Conservation (phyloP, 2,888 invertebrate species). For the Drosophila mercatorum region DNA sequence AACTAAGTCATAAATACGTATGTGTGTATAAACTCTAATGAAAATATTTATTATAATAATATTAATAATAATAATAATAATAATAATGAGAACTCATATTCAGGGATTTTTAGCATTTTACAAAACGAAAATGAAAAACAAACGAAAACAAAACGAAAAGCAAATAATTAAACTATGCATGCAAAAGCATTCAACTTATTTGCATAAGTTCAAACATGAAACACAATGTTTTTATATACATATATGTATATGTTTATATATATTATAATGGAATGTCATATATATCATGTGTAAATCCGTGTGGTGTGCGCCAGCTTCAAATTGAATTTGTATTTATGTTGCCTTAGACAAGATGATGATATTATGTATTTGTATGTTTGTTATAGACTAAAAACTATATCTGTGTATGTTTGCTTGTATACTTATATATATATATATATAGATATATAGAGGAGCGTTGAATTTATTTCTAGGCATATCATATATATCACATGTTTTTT, state of each 20-base stretch:
- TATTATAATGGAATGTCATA: slow-evolving; percentile 20
- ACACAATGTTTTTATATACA: slow-evolving; percentile 59
- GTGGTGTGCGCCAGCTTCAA: slow-evolving; percentile 65
- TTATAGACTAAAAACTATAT: slow-evolving; percentile 47
- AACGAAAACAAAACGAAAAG: slow-evolving; percentile 19
- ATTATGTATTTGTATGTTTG: slow-evolving; percentile 64
- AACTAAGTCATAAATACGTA: slow-evolving; percentile 50
- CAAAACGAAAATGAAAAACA: slow-evolving; percentile 26
- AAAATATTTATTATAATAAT: slow-evolving; percentile 17
- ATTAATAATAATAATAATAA: slow-evolving; percentile 45
- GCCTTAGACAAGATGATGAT: slow-evolving; percentile 65
- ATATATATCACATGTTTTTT: slow-evolving; percentile 48
- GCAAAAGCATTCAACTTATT: slow-evolving; percentile 50
- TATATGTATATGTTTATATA: slow-evolving; percentile 22
- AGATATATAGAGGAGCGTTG: slow-evolving; percentile 59
- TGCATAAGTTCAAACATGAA: slow-evolving; percentile 30
- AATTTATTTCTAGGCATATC: slow-evolving; percentile 78
- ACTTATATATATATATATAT: neutral
- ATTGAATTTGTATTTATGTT: slow-evolving; percentile 51
- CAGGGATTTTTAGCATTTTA: slow-evolving; percentile 85
- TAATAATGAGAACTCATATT: slow-evolving; percentile 81
- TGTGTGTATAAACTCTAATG: slow-evolving; percentile 46
- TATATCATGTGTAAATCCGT: slow-evolving; percentile 27
- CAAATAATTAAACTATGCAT: slow-evolving; percentile 40
- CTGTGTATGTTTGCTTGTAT: slow-evolving; percentile 28